Evolutionary conservation across 2,113 vertebrate genomes (phyloP).

Genomic region (Siniperca chuatsi): DNA sequence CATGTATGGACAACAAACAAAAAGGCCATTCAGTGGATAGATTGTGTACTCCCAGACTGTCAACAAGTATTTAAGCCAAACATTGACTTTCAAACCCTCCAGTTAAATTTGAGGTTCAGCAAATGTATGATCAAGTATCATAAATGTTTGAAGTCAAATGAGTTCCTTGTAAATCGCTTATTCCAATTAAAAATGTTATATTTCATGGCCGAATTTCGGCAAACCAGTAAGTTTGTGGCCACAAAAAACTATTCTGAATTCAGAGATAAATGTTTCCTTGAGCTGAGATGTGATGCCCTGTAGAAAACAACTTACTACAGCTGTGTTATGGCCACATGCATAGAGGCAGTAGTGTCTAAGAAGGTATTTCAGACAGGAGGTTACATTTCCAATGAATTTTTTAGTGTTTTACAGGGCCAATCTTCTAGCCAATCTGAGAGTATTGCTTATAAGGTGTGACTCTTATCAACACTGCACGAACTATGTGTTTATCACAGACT

Average conservation of each 20-base stretch:
- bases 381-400: conserved; percentile 60
- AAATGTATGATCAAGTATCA: conserved; percentile 12
- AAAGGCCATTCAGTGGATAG: conserved; percentile 52
- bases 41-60: conserved; percentile 39
- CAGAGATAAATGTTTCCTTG: conserved; percentile 42
- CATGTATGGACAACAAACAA: conserved; percentile 41
- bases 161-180: conserved; percentile 13
- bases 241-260: conserved; percentile 4
- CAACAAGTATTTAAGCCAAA: conserved; percentile 60
- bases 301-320: conserved; percentile 31
- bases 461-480: conserved; percentile 49
- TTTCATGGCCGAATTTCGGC: conserved; percentile 50
- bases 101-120: conserved; percentile 39
- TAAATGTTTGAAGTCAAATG: conserved; percentile 37
- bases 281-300: conserved; percentile 30
- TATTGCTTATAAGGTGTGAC: conserved; percentile 48
- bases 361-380: conserved; percentile 53
- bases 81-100: conserved; percentile 47
- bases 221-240: conserved; percentile 1
- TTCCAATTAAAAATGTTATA: conserved; percentile 46
- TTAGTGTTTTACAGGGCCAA: conserved; percentile 59
- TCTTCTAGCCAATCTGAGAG: conserved; percentile 44
- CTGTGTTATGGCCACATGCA: conserved; percentile 44
- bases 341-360: conserved; percentile 20
- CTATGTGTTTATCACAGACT: conserved; percentile 60